Evolutionary conservation across 1,140 invertebrate species (phyloP).

Genomic region (Agraylea sexmaculata): DNA sequence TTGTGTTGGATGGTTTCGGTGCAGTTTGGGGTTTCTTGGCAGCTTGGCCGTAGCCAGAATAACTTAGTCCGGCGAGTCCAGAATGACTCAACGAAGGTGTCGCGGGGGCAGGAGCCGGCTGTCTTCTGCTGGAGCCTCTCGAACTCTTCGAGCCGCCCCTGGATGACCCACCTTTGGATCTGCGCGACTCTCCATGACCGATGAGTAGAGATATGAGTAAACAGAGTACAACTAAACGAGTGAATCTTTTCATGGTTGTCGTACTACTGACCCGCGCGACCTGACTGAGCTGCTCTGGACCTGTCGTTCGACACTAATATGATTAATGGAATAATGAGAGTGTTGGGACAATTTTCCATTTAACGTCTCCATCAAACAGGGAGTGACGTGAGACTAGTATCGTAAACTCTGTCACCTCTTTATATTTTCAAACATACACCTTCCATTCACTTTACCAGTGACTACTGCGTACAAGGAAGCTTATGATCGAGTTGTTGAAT

Average conservation of each 20-base stretch:
- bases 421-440: too few relatives aligned
- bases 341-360: conserved; percentile 13
- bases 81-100: conserved; percentile 1
- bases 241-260: conserved; percentile 16
- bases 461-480: too few relatives aligned
- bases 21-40: conserved; percentile 7
- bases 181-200: conserved; percentile 10
- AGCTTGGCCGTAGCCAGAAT: conserved; percentile 13
- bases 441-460: too few relatives aligned
- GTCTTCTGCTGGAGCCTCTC: conserved; percentile 8
- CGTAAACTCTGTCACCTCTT: too few relatives aligned
- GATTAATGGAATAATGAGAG: conserved; percentile 19
- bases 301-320: conserved; percentile 16
- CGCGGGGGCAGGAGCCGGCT: conserved; percentile 1
- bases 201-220: neutral
- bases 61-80: conserved; percentile 17
- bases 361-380: conserved; percentile 5
- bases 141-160: conserved; percentile 10
- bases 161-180: conserved; percentile 13
- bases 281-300: neutral
- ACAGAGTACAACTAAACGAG: conserved; percentile 8
- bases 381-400: conserved; percentile 6
- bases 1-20: conserved; percentile 1
- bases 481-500: too few relatives aligned
- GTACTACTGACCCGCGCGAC: conserved; percentile 10